phyloP scores from a whole-genome alignment of 2,797 vertebrate genomes.

The Dromococcyx pavoninus region DNA sequence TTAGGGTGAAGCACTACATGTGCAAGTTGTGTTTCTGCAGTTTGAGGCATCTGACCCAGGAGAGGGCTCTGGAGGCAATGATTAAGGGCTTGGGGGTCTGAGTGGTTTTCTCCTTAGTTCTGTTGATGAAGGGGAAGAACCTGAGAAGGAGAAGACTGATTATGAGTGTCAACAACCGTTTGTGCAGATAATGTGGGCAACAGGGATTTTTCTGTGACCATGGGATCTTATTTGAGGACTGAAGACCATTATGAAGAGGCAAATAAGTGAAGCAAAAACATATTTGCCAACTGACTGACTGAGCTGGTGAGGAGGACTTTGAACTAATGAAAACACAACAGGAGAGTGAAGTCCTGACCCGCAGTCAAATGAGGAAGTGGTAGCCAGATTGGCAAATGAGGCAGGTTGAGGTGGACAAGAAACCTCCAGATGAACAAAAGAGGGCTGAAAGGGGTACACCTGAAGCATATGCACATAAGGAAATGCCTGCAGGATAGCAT shows the following conservation, averaged over 20 bases:
- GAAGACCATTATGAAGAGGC: neutral
- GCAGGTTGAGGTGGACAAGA: neutral
- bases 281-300: neutral
- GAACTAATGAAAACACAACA: neutral
- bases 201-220: rapidly evolving
- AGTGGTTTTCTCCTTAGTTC: neutral
- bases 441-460: neutral
- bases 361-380: neutral
- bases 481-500: neutral
- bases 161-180: neutral
- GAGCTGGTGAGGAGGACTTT: neutral
- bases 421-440: neutral
- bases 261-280: neutral
- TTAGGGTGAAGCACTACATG: neutral
- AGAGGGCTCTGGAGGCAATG: neutral
- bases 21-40: neutral
- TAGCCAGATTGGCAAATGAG: rapidly evolving
- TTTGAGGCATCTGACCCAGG: neutral
- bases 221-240: neutral
- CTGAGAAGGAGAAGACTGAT: neutral
- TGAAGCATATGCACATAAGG: neutral
- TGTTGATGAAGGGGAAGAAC: neutral
- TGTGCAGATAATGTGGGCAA: neutral
- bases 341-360: neutral
- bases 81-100: rapidly evolving